phyloP scores from a whole-genome alignment of 2,797 vertebrate genomes.

The Lacerta bilineata region DNA sequence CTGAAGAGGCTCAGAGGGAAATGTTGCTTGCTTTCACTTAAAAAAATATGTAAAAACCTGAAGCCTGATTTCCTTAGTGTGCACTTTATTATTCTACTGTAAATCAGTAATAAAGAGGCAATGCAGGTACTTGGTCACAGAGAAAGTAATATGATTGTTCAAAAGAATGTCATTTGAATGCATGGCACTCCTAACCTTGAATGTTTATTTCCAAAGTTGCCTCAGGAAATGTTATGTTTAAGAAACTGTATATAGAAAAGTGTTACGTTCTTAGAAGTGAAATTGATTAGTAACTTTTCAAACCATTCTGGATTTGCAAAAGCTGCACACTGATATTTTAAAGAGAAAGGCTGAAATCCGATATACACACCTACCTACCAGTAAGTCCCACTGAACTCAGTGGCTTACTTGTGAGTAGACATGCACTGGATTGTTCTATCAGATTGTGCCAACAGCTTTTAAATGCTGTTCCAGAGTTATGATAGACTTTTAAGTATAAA shows the following conservation, averaged over 20 bases:
- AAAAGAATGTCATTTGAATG: slow-evolving; percentile 23
- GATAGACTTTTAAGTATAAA: background rate
- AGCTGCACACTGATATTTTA: background rate
- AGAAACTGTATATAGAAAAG: background rate
- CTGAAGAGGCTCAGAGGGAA: background rate
- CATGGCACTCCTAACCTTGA: background rate
- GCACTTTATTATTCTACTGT: background rate
- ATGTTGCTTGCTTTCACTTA: background rate
- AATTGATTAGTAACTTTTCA: background rate
- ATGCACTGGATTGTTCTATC: too few species aligned
- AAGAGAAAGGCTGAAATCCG: background rate
- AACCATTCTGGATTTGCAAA: background rate
- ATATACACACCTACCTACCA: background rate
- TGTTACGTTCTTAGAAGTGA: background rate
- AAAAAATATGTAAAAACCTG: slow-evolving; percentile 11
- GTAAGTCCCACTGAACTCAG: background rate
- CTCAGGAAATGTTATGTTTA: background rate
- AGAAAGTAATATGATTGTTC: slow-evolving; percentile 2
- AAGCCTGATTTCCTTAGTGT: background rate
- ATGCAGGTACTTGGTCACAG: background rate
- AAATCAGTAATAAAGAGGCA: slow-evolving; percentile 2
- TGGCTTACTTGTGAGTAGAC: background rate
- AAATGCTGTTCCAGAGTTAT: background rate
- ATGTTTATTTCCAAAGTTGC: background rate
- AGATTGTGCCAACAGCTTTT: background rate